Base-by-base conservation (phyloP, 1,140 invertebrate genomes). In the Drosophila yakuba region DNA sequence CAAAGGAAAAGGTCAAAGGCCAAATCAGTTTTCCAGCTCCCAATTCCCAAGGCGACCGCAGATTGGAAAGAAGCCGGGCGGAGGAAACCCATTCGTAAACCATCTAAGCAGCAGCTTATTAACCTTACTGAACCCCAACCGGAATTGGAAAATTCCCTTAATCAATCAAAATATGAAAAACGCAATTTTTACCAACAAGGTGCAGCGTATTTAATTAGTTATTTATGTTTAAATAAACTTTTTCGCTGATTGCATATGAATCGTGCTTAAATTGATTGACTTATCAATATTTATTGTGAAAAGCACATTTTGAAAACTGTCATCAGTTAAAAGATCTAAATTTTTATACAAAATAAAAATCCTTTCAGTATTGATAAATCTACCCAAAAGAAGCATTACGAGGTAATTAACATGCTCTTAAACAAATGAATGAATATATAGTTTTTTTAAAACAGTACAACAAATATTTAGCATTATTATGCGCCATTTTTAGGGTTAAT, bases 111-210 rank as follows among this genome's bases (percentile, higher is more conserved):
- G 50, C 20, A 17, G 51, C 51, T 71, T 69, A 72, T 71, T 72
- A 72, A 50, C 56, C 50, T 55, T 43, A 44, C 14, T 36, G 57
- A 54, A 28, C 28, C 20, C 36, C 20, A 17, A 35, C 36, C 57
- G 45, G 8, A 35, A 39, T 39, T 17, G 20, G 12, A 10, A 23
- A 74, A 17, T 43, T 2, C 15, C 8, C 25, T 3, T 77, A 77
- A 77, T 77, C 74, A 74, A 81, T 81, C 74, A 78, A 77, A 72
- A 67, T 61, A 25, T 48, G 36, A 63, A 47, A 66, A 71, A 15
- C 36, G 66, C 23, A 62, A 54, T 63, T 45, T 45, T 59, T 17
- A 43, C 52, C 55, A 10, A 32, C 7, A 8, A 32, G 36, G 38
- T 57, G 41, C 14, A 48, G 54, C 43, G 52, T 64, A 68, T 45